Evolutionary conservation across 2,888 invertebrate genomes (phyloP), one percentile per base, ranked within the genome.

Genomic region (Bugulina stolonifera): DNA sequence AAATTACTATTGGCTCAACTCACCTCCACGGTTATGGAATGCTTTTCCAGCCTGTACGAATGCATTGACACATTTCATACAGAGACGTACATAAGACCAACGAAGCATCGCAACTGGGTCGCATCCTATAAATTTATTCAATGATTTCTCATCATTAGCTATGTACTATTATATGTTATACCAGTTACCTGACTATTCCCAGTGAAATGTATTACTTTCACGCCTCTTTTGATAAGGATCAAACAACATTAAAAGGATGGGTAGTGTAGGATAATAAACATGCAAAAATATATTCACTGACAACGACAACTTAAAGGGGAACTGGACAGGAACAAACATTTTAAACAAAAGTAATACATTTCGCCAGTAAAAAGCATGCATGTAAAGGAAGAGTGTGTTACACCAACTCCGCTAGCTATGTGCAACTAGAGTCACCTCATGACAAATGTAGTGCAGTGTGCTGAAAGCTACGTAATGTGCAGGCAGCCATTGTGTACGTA

Each of bases 41-140:
- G 69, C 75, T 73, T 79, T 78, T 3, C 81, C 82, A 34, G 81
- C 82, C 83, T 91, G 91, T 79, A 91, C 88, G 85, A 94, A 94
- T 14, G 94, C 93, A 86, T 93, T 93, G 85, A 93, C 91, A 23
- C 93, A 93, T 76, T 93, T 89, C 84, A 93, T 93, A 86, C 94
- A 93, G 0, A 94, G 93, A 74, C 94, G 87, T 25, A 95, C 89
- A 58, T 84, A 79, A 43, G 84, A 80, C 94, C 94, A 95, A 73
- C 94, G 88, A 73, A 85, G 75, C 77, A 94, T 93, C 10, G 94
- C 94, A 57, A 83, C 81, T 34, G 83, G 83, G 71, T 83, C 82
- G 71, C 81, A 79, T 64, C 83, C 83, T 83, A 74, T n/a, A 73
- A 74, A 55, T 23, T 23, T 5, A 55, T 55, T 18, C 22, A 55